Evolutionary conservation across 2,113 vertebrate genomes (phyloP).

Genomic region (Rhea pennata): DNA sequence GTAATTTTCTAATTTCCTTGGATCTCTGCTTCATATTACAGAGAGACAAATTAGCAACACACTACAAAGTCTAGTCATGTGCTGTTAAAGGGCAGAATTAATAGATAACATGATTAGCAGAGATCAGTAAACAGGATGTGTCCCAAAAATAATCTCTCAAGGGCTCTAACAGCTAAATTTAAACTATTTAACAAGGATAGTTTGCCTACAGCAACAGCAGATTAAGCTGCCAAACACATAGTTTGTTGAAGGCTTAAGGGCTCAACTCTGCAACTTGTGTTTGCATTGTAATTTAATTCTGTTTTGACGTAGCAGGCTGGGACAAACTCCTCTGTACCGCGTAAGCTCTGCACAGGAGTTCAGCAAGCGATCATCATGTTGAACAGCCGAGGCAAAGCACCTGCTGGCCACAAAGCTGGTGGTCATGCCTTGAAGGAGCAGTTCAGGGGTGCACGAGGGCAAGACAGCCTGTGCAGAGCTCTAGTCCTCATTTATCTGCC

Average conservation of each 20-base stretch:
- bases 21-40: not conserved
- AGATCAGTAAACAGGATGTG: constrained; percentile 25
- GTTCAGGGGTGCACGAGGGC: not conserved
- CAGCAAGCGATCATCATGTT: accelerated
- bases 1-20: not conserved
- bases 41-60: not conserved
- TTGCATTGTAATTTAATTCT: constrained; percentile 42
- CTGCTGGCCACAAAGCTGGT: not conserved
- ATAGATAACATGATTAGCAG: not conserved
- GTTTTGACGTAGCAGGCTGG: constrained; percentile 1
- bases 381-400: not conserved
- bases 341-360: not conserved
- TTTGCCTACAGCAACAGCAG: not conserved
- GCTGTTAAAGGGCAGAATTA: constrained; percentile 2
- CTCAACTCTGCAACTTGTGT: not conserved
- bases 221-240: not conserved
- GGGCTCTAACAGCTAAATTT: constrained; percentile 38
- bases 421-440: not conserved
- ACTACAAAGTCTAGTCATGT: not conserved
- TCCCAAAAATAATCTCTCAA: constrained; percentile 38
- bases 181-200: constrained; percentile 27
- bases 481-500: not conserved
- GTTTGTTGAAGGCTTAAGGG: constrained; percentile 3
- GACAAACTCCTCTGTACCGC: not conserved
- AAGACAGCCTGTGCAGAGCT: not conserved